Conservation (phyloP, 1,140 invertebrate genomes). For the Euborellia annulipes region DNA sequence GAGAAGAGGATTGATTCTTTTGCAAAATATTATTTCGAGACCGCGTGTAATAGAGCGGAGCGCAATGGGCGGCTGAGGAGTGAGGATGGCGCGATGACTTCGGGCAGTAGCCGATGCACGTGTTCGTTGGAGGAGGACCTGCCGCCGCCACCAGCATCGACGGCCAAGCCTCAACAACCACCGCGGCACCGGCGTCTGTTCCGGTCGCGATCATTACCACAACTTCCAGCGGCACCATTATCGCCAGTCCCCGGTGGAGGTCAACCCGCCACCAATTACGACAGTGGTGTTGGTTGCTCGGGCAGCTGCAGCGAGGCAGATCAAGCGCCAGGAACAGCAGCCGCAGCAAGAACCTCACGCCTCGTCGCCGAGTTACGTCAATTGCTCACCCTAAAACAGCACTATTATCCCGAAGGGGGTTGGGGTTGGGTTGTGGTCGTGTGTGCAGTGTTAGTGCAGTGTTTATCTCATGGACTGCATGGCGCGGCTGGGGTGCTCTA, state of each 20-base stretch:
- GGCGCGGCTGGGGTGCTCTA: conserved; percentile 29
- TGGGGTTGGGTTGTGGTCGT: conserved; percentile 47
- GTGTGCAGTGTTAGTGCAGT: conserved; percentile 33
- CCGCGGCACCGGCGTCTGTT: conserved; percentile 13
- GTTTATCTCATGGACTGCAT: conserved; percentile 34
- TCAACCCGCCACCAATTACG: not conserved
- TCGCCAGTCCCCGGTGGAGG: conserved; percentile 8
- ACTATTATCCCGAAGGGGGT: conserved; percentile 48
- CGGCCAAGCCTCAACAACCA: too few relatives aligned
- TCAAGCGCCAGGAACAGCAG: conserved; percentile 8
- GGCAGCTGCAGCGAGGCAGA: conserved; percentile 20
- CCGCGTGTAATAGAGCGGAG: too few relatives aligned
- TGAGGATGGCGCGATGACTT: too few relatives aligned
- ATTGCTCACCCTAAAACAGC: conserved; percentile 38
- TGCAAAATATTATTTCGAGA: too few relatives aligned
- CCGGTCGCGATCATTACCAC: conserved; percentile 29
- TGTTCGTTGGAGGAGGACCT: too few relatives aligned
- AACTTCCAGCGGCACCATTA: conserved; percentile 18
- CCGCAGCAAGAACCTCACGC: conserved; percentile 9
- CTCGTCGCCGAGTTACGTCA: conserved; percentile 36
- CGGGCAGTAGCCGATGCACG: too few relatives aligned
- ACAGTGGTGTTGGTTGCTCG: conserved; percentile 20
- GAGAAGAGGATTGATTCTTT: too few relatives aligned
- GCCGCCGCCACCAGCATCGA: too few relatives aligned
- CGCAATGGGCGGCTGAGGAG: too few relatives aligned